Percentiles rank a stretch among this genome's conserved stretches.
These are phyloP conservation scores for Phalloptychus januarius DNA, from an alignment of 2,797 vertebrate genomes.

Conservation along the genomic window DNA sequence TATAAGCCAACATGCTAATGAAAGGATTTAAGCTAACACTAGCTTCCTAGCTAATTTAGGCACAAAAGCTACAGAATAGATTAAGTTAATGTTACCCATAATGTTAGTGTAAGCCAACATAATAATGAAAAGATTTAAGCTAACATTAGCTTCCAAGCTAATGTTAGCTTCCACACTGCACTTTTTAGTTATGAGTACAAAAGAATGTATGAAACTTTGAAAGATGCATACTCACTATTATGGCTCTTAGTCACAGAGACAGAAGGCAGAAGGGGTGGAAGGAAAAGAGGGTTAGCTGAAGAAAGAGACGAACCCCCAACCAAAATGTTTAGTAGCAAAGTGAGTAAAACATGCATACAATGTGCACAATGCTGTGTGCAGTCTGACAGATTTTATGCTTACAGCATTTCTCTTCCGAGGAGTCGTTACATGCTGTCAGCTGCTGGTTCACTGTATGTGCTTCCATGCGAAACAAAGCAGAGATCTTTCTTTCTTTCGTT, in stretches of 20 bases:
- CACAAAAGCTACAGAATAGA: too few species aligned
- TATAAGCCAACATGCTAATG: too few species aligned
- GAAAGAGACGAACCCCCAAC: conserved; percentile 43
- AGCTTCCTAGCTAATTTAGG: too few species aligned
- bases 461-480: conserved; percentile 50
- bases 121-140: too few species aligned
- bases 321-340: conserved; percentile 38
- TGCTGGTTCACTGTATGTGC: conserved; percentile 33
- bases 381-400: conserved; percentile 38
- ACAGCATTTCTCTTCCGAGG: conserved; percentile 44
- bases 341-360: conserved; percentile 24
- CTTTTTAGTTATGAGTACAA: too few species aligned
- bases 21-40: too few species aligned
- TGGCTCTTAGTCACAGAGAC: conserved; percentile 77
- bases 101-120: too few species aligned
- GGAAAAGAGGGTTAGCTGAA: conserved; percentile 72
- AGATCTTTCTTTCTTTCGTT: conserved; percentile 27
- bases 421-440: conserved; percentile 51
- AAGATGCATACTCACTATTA: conserved; percentile 80
- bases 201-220: conserved; percentile 26
- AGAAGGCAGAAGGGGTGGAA: conserved; percentile 70
- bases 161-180: too few species aligned
- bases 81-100: too few species aligned
- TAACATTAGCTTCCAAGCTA: too few species aligned
- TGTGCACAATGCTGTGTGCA: conserved; percentile 21